Evolutionary conservation across 2,888 invertebrate species (phyloP), one percentile per base, ranked within the genome.

Genomic region (Loripinus fragilis): DNA sequence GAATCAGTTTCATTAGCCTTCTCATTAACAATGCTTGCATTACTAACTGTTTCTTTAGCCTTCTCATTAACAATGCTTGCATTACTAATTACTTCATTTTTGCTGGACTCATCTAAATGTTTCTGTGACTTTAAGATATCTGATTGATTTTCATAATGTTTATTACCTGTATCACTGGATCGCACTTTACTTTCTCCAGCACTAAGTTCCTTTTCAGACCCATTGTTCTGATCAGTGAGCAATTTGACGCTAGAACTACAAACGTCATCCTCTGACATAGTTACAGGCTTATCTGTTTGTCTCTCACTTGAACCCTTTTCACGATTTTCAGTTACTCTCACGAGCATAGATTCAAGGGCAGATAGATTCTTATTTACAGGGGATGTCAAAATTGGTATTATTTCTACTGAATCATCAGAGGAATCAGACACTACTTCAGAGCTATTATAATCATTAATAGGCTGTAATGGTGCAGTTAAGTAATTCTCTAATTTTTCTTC

Each of bases 341-440:
- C 33, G 5, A 60, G 17, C 60, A 60, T 60, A 20, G 33, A 30
- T 28, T 60, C 60, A 60, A 60, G 60, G 20, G 60, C 60, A 33
- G 60, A 60, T 5, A 60, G 20, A 8, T 60, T 28, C 28, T 25
- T 60, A 33, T 60, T 60, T 17, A 23, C 33, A n/a, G 30, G 33
- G 3, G 60, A 33, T 20, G n/a, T 7, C 10, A 60, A 10, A 28
- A 28, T 17, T 30, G 30, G 17, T 20, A 52, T 25, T 52, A 52
- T 20, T 38, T 38, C 38, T 38, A 38, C 38, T 52, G 52, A 52
- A 60, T 60, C 60, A 1, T 33, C 17, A 60, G 33, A 38, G 38
- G 38, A 38, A 38, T 38, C 38, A 8, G 38, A 38, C 38, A 38
- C 38, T 38, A 12, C 38, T 38, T 38, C 38, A 12, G 7, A 8